Base-by-base conservation (phyloP, 2,888 invertebrate species). In the Lasioglossum malachurum region DNA sequence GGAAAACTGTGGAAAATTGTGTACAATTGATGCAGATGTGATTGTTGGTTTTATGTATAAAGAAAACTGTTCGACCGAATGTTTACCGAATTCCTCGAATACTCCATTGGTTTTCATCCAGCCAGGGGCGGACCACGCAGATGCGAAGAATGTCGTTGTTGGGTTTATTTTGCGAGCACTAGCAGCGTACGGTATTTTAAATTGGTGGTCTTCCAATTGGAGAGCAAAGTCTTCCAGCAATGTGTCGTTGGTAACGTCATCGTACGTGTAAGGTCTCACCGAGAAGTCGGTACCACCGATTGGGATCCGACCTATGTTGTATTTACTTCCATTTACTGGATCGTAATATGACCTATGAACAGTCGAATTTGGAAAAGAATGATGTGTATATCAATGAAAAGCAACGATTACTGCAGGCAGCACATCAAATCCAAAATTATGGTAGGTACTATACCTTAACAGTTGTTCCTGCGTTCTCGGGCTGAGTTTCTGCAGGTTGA, bases 201-300 rank as follows among this genome's bases (percentile, higher is more conserved):
- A 97, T n/a, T 96, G 93, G 69, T 95, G 93, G 95, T 98, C 98
- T 95, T 98, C 98, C 0, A 93, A 80, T 4, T 97, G 95, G 0
- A 98, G 95, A 0, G 96, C 95, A 94, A 97, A 99, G 89, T 96
- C 96, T 0, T 95, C 92, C n/a, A 99, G 95, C 0, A 95, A 94
- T 10, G 94, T 95, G 91, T 97, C 97, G 91, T 97, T 96, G 92
- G 95, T 95, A 0, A 96, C 96, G 86, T 97, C 97, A 92, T 97
- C 97, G 94, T 98, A 98, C 0, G 98, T 97, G 96, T 99, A 99
- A 0, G 97, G 96, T 74, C 96, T 96, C 0, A 97, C 97, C 0
- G 99, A 99, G 95, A 99, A 99, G 95, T 99, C 99, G 78, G 97
- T 97, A 12, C 98, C 98, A 2, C 97, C 99, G 85, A 99, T 98